Conservation (phyloP, 1,140 invertebrate species). For the Microplitis mediator region DNA sequence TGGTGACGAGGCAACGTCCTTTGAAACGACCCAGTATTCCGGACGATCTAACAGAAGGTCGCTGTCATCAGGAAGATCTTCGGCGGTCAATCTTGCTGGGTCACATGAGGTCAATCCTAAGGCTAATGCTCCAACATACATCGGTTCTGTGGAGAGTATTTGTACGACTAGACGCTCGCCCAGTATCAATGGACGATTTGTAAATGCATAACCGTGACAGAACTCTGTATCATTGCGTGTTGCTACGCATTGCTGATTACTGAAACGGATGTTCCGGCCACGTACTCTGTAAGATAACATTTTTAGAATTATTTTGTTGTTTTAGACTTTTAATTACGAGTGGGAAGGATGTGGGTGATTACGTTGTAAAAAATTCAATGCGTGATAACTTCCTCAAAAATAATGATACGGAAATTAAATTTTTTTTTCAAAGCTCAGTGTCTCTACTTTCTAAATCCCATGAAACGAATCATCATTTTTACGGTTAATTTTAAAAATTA, state of each 20-base stretch:
- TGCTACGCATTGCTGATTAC: conserved; percentile 79
- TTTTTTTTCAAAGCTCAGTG: too few species aligned
- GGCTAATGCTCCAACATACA: conserved; percentile 87
- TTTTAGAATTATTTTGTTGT: background rate
- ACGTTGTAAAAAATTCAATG: too few species aligned
- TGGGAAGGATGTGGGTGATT: background rate
- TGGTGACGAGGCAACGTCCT: conserved; percentile 85
- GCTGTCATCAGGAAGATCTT: conserved; percentile 90
- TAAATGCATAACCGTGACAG: conserved; percentile 94
- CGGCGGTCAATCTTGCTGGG: conserved; percentile 73
- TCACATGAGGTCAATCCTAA: conserved; percentile 94
- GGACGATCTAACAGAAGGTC: conserved; percentile 91
- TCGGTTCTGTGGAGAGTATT: conserved; percentile 81
- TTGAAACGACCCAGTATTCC: conserved; percentile 96
- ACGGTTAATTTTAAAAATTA: too few species aligned
- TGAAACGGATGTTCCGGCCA: conserved; percentile 84
- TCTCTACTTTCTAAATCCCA: too few species aligned
- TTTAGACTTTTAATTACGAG: background rate
- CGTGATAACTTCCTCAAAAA: too few species aligned
- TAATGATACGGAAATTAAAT: too few species aligned
- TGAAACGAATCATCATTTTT: too few species aligned
- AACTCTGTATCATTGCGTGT: conserved; percentile 84
- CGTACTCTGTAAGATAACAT: conserved; percentile 66
- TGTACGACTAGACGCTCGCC: conserved; percentile 88
- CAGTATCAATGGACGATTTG: conserved; percentile 79